Evolutionary conservation across 1,140 invertebrate species (phyloP), one percentile per base, ranked within the genome.

Genomic region (Lutraria rhynchaena): DNA sequence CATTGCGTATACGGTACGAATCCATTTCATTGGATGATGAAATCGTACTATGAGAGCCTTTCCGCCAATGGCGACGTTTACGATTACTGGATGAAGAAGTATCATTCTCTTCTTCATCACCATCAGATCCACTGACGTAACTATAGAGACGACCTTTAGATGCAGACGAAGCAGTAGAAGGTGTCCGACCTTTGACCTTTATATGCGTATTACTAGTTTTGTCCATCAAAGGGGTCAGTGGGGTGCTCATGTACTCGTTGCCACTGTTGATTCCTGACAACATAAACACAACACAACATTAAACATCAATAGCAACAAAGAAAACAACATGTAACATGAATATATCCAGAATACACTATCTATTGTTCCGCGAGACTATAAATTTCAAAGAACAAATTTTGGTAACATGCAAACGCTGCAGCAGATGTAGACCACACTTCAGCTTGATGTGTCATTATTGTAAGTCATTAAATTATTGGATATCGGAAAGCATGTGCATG

Each of bases 51-150:
- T 87, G 86, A 37, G 75, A 67, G 2, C 75, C 75, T 57, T 80
- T 80, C 29, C 65, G 19, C 63, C 76, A 80, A 35, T 80, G 76
- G 24, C 76, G 49, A n/a, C 63, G 44, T 46, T 67, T 65, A 33
- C 37, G 55, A n/a, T 61, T 71, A 51, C 46, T 63, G n/a, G 51
- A 60, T 13, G 78, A 74, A 1, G 83, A 82, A 15, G 73, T 61
- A 33, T 83, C 70, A 33, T 81, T 67, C 1, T 85, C 83, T 7
- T 91, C 90, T 35, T 74, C 76, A 37, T 91, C 90, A 9, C 88
- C 90, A 67, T 91, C 90, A 0, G 89, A 90, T 15, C 85, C 88
- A 81, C 85, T 88, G 46, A 86, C 81, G 82, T 91, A 91, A 77
- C 86, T 88, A 60, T 80, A 80, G 24, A 80, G 60, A 58, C 76